These are phyloP conservation scores for Nyctibius grandis DNA, from an alignment of 2,797 vertebrate species.

Conservation along the genomic window DNA sequence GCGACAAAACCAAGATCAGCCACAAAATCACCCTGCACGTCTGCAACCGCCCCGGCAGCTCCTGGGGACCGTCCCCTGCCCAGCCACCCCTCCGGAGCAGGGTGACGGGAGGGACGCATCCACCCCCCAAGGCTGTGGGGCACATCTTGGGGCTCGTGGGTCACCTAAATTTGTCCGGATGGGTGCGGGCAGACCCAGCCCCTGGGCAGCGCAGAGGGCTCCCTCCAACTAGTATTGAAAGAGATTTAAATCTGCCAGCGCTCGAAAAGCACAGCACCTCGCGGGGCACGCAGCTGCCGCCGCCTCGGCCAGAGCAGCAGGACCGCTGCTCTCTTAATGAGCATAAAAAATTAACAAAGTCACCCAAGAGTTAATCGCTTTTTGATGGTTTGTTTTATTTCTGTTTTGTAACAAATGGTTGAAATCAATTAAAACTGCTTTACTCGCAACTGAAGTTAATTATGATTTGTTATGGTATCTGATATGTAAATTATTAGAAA, in stretches of 20 bases:
- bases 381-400: slow-evolving; percentile 77
- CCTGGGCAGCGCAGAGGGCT: background rate
- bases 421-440: slow-evolving; percentile 81
- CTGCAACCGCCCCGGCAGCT: fast-evolving
- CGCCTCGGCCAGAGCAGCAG: background rate
- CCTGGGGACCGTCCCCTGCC: background rate
- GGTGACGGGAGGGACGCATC: fast-evolving
- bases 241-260: background rate
- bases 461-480: slow-evolving; percentile 84
- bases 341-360: slow-evolving; percentile 57
- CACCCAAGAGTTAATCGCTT: slow-evolving; percentile 72
- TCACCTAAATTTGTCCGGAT: background rate
- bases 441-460: slow-evolving; percentile 81
- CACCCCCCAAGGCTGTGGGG: fast-evolving
- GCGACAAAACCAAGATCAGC: background rate
- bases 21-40: background rate
- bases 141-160: fast-evolving
- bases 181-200: background rate
- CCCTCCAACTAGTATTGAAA: background rate
- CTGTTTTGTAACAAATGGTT: slow-evolving; percentile 80
- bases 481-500: slow-evolving; percentile 80
- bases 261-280: background rate
- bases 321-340: background rate
- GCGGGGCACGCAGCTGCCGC: background rate
- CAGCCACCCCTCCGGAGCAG: background rate